phyloP scores from a whole-genome alignment of 2,797 vertebrate species.

The Aeoliscus strigatus region DNA sequence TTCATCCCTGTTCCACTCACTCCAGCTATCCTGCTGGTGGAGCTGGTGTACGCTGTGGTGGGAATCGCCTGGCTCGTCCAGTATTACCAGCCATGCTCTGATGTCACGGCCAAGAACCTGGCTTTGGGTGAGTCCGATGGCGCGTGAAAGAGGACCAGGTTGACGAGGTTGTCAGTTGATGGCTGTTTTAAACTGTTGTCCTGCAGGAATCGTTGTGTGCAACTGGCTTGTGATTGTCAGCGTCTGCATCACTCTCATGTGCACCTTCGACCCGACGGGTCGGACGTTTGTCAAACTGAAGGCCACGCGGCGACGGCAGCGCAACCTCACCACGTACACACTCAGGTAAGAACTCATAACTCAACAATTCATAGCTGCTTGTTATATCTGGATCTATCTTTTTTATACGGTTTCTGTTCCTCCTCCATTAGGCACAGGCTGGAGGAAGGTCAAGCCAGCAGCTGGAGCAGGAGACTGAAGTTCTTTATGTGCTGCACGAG shows the following conservation, averaged over 20 bases:
- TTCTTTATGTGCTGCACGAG: conserved; percentile 98
- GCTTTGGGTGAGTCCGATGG: conserved; percentile 82
- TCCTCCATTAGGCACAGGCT: conserved; percentile 82
- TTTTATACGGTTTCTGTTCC: neutral
- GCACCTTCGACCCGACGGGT: conserved; percentile 96
- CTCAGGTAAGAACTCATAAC: conserved; percentile 82
- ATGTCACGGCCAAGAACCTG: conserved; percentile 95
- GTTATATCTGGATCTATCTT: too few relatives aligned
- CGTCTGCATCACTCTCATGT: conserved; percentile 94
- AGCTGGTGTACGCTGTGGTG: conserved; percentile 95
- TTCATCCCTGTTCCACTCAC: neutral
- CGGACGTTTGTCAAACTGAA: conserved; percentile 97
- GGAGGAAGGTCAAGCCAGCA: conserved; percentile 97
- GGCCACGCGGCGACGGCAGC: conserved; percentile 91
- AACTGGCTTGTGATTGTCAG: conserved; percentile 99
- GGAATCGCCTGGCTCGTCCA: conserved; percentile 96
- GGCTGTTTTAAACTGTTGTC: too few relatives aligned
- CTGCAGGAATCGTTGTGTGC: conserved; percentile 89
- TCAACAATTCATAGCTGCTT: too few relatives aligned
- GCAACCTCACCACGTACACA: conserved; percentile 94
- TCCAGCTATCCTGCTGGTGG: conserved; percentile 92
- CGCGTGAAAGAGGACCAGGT: neutral
- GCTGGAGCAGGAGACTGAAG: conserved; percentile 94
- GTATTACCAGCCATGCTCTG: conserved; percentile 95
- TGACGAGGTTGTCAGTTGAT: neutral